Evolutionary conservation across 2,113 vertebrate species (phyloP).

Genomic region (Dinomys branickii): DNA sequence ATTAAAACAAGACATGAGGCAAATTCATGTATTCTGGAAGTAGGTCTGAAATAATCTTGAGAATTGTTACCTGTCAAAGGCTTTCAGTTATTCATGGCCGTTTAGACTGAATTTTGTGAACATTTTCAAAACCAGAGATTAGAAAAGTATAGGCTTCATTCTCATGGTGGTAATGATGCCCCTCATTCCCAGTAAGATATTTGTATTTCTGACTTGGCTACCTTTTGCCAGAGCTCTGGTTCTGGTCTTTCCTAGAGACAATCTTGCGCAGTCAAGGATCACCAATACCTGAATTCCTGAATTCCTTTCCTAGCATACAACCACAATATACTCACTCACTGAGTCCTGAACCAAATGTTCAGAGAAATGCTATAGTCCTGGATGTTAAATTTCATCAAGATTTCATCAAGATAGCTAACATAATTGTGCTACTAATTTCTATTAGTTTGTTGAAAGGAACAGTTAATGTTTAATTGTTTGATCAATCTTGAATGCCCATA

Average conservation of each 20-base stretch:
- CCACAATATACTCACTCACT: neutral
- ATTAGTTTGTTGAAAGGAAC: too few species aligned
- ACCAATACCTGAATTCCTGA: neutral
- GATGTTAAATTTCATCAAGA: neutral
- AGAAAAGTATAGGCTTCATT: neutral
- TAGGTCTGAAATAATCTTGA: slow-evolving; percentile 56
- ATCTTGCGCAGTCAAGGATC: neutral
- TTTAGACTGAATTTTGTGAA: slow-evolving; percentile 58
- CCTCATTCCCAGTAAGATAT: neutral
- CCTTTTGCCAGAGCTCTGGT: neutral
- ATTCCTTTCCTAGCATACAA: neutral
- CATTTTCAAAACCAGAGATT: slow-evolving; percentile 38
- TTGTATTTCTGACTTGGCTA: neutral
- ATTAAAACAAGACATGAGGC: slow-evolving; percentile 48
- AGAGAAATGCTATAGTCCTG: neutral
- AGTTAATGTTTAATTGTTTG: too few species aligned
- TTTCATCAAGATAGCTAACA: neutral
- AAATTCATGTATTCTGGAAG: slow-evolving; percentile 28
- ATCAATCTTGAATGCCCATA: too few species aligned
- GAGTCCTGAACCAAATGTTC: neutral
- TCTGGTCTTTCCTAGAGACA: neutral
- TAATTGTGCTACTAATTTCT: too few species aligned
- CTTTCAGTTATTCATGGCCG: slow-evolving; percentile 4
- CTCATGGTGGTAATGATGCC: neutral
- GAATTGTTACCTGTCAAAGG: slow-evolving; percentile 27